Evolutionary conservation across 2,797 vertebrate species (phyloP).

Genomic region (Molossus molossus): DNA sequence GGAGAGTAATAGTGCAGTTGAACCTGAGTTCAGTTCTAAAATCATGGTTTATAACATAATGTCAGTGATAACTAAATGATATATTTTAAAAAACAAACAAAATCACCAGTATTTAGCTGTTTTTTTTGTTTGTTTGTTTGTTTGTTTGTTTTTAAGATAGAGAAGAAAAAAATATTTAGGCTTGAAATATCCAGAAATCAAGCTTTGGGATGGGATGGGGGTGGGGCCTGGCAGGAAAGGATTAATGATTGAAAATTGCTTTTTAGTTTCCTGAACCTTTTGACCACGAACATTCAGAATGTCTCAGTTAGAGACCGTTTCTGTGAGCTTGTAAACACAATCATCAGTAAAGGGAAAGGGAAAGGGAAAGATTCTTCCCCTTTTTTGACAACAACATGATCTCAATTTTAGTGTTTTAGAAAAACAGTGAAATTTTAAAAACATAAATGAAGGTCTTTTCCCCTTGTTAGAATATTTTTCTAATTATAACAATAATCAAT

Average conservation of each 20-base stretch:
- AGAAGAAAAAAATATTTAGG: neutral
- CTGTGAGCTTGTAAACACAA: constrained; percentile 35
- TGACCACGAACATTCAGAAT: neutral
- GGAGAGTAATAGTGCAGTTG: neutral
- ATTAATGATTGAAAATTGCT: neutral
- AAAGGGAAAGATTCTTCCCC: neutral
- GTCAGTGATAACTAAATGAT: constrained; percentile 45
- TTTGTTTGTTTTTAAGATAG: neutral
- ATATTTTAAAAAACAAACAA: constrained; percentile 40
- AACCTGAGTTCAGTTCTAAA: constrained; percentile 26
- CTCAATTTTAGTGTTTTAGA: constrained; percentile 49
- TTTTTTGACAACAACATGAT: neutral
- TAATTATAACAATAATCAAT: constrained; percentile 56
- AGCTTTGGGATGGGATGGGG: neutral
- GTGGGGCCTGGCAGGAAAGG: neutral
- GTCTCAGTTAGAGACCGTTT: constrained; percentile 53
- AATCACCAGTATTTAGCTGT: constrained; percentile 31
- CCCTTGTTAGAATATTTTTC: constrained; percentile 55
- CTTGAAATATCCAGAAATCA: constrained; percentile 47
- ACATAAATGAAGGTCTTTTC: neutral
- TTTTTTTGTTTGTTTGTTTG: neutral
- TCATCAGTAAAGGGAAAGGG: constrained; percentile 45
- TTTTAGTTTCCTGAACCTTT: constrained; percentile 54
- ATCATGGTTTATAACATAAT: constrained; percentile 42
- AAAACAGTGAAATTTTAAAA: constrained; percentile 5